phyloP scores from a whole-genome alignment of 2,113 vertebrate genomes.

The Corythornis vintsioides region DNA sequence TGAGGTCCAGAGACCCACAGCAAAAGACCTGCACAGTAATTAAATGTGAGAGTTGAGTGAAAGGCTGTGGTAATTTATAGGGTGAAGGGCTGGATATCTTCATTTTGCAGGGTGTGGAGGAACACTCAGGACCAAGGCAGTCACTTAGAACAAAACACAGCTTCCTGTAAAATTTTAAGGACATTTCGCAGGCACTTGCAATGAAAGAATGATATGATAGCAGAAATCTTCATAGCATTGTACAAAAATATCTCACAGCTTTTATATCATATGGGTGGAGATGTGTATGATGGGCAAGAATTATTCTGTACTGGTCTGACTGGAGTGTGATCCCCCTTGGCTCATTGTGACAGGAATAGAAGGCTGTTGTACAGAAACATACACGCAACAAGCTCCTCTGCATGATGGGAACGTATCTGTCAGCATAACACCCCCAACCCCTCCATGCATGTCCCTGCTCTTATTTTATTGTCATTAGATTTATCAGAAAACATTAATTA shows the following conservation, averaged over 20 bases:
- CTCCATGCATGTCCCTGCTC: neutral
- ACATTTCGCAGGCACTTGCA: neutral
- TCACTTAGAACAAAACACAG: neutral
- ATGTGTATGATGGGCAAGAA: neutral
- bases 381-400: neutral
- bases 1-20: slow-evolving; percentile 30
- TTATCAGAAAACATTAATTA: neutral
- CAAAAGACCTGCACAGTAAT: slow-evolving; percentile 57
- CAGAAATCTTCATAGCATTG: neutral
- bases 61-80: neutral
- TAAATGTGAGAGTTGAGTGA: slow-evolving; percentile 45
- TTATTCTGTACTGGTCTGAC: neutral
- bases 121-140: neutral
- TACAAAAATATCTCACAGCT: neutral
- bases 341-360: neutral
- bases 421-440: neutral
- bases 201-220: neutral
- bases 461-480: neutral
- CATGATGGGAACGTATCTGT: neutral
- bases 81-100: slow-evolving; percentile 15
- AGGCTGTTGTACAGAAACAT: neutral
- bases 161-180: neutral
- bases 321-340: neutral
- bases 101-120: slow-evolving; percentile 13
- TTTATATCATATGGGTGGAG: neutral